Percentiles rank a stretch among this genome's conserved stretches.
Evolutionary conservation across 2,888 invertebrate genomes (phyloP).

Genomic region (Sylvicola cinctus): DNA sequence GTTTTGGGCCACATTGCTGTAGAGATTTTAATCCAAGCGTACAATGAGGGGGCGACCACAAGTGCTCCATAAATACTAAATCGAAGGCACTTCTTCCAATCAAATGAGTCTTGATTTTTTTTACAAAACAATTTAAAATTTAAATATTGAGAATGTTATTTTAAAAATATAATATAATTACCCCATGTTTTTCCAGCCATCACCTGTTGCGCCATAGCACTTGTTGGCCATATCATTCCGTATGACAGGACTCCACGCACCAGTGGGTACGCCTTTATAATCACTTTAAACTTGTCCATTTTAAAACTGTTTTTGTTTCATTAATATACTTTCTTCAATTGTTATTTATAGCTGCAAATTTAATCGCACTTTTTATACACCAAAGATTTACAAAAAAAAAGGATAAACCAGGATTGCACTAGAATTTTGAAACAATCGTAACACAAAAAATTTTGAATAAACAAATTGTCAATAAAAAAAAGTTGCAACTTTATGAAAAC

Average conservation of each 20-base stretch:
- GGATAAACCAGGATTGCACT: no score
- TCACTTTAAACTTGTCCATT: no score
- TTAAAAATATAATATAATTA: slow-evolving; percentile 15
- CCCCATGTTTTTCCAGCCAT: slow-evolving; percentile 41
- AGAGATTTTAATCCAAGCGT: slow-evolving; percentile 59
- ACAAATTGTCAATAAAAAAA: no score
- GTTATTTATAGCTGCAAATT: no score
- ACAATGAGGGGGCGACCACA: slow-evolving; percentile 63
- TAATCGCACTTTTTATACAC: no score
- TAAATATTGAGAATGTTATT: not conserved
- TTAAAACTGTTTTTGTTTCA: no score
- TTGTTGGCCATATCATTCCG: slow-evolving; percentile 49
- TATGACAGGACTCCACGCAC: slow-evolving; percentile 47
- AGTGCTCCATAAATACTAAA: slow-evolving; percentile 63
- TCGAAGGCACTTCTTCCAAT: slow-evolving; percentile 46
- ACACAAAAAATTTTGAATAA: no score
- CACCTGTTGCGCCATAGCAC: slow-evolving; percentile 50
- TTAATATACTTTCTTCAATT: no score
- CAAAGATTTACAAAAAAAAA: no score
- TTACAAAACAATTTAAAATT: not conserved
- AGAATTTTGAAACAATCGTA: no score
- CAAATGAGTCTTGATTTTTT: slow-evolving; percentile 28
- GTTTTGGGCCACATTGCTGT: slow-evolving; percentile 54
- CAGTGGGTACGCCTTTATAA: slow-evolving; percentile 20
- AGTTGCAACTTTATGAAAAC: no score